Base-by-base conservation (phyloP, 2,113 vertebrate genomes). In the Stictonetta naevosa region DNA sequence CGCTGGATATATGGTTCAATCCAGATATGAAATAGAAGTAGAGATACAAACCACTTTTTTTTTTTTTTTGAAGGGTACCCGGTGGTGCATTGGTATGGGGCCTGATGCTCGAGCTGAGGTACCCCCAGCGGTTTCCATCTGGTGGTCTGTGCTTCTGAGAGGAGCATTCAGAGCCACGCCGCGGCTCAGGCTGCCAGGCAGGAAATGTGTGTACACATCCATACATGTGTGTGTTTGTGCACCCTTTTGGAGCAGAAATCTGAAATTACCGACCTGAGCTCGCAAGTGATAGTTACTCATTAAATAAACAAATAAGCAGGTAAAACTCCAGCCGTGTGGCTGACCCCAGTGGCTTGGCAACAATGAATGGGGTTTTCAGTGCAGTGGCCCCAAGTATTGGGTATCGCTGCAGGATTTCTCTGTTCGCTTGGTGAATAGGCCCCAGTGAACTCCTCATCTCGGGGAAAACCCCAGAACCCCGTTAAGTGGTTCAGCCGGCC, bases 271-370 rank as follows among this genome's bases (percentile, higher is more conserved):
- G 29, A 7, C 31, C 6, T 18, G n/a, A 71, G 40, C 42, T 86
- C 50, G 91, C 95, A 75, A 82, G 86, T 28, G 66, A 72, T 29
- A 38, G 60, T 73, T 83, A 44, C 38, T 31, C 81, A 91, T 86
- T 77, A 91, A 88, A 87, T 63, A 92, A 78, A 89, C 64, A 89
- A 92, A 76, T n/a, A 73, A 89, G 26, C 50, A 90, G 76, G 86
- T 92, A 53, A 40, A 91, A 63, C 38, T 94, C 82, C 78, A 77
- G 67, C 78, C 77, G 55, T 34, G 25, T 48, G 75, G 71, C 67
- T 83, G 84, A 68, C 87, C 89, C 71, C 29, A 4, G 62, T 90
- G 84, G 90, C 78, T 91, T 95, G 89, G 90, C 86, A 89, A 50
- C 58, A 94, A 25, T 72, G 74, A 90, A 87, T 87, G 63, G 53